A percentile compares a stretch with the other conserved stretches of the same genome.
Evolutionary conservation across 2,888 invertebrate genomes (phyloP).

Genomic region (Invenusta paracnida): DNA sequence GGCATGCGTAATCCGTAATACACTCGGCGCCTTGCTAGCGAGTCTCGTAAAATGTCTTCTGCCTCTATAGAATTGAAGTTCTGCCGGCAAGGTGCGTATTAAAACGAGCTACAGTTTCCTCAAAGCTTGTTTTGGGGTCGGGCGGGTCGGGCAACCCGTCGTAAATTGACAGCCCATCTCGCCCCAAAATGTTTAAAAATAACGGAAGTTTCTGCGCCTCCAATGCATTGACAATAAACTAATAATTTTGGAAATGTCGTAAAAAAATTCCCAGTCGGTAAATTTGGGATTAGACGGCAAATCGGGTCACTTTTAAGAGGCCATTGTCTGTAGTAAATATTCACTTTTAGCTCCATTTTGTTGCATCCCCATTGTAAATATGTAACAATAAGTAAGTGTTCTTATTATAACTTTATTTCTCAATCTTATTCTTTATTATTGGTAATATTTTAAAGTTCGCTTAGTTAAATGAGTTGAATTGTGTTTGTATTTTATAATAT

Average conservation of each 20-base stretch:
- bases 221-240: background rate
- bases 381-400: too few species aligned
- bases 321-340: too few species aligned
- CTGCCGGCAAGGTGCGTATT: background rate
- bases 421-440: too few species aligned
- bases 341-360: too few species aligned
- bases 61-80: background rate
- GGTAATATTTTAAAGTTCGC: too few species aligned
- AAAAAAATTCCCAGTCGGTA: background rate
- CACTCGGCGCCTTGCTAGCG: background rate
- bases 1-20: background rate
- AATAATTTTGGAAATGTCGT: background rate
- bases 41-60: background rate
- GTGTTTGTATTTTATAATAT: too few species aligned
- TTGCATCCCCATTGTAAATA: too few species aligned
- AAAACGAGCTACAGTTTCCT: background rate
- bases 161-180: background rate
- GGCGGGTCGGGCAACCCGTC: background rate
- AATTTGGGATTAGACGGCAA: too few species aligned
- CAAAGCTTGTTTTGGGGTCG: background rate
- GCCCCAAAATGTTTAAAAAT: background rate
- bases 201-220: background rate
- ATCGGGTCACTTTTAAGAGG: too few species aligned
- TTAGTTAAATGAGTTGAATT: too few species aligned
- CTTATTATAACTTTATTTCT: too few species aligned